Percentiles rank a stretch among this genome's conserved stretches.
phyloP scores from a whole-genome alignment of 1,140 invertebrate genomes.

The Schmidtea mediterranea region DNA sequence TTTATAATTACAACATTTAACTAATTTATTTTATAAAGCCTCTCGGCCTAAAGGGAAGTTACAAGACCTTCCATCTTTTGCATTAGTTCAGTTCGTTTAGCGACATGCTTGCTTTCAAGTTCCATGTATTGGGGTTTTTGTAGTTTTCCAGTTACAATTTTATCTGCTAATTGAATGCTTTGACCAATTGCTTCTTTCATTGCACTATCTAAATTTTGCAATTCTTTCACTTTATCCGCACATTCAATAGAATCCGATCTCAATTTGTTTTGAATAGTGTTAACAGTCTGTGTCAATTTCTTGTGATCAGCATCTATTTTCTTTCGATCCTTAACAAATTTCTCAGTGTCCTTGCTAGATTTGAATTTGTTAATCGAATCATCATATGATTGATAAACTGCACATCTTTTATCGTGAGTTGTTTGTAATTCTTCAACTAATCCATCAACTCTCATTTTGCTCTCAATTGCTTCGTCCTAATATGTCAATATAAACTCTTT shows the following conservation, averaged over 20 bases:
- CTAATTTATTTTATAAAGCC: no score
- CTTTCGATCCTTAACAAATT: conserved; percentile 31
- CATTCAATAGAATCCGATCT: background rate
- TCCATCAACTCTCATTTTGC: conserved; percentile 29
- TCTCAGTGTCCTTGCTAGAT: conserved; percentile 34
- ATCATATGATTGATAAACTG: conserved; percentile 37
- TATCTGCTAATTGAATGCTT: conserved; percentile 30
- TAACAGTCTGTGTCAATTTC: conserved; percentile 4
- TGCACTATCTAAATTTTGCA: conserved; percentile 35
- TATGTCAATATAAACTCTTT: conserved; percentile 6
- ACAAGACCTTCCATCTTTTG: background rate
- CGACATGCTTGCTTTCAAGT: conserved; percentile 31
- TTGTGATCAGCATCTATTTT: conserved; percentile 30
- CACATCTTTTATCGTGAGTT: conserved; percentile 37
- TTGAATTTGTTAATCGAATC: conserved; percentile 38
- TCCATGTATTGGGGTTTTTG: conserved; percentile 38
- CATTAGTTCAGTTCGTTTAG: conserved; percentile 36
- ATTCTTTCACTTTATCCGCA: conserved; percentile 30
- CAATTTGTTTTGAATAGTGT: background rate
- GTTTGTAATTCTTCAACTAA: no score
- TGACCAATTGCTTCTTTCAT: conserved; percentile 21
- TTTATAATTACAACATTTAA: no score
- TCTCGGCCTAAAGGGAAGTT: background rate
- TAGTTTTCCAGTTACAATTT: conserved; percentile 38
- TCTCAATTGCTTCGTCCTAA: conserved; percentile 34